Conservation (phyloP, 2,797 vertebrate genomes). For the Arctocebus calabarensis region DNA sequence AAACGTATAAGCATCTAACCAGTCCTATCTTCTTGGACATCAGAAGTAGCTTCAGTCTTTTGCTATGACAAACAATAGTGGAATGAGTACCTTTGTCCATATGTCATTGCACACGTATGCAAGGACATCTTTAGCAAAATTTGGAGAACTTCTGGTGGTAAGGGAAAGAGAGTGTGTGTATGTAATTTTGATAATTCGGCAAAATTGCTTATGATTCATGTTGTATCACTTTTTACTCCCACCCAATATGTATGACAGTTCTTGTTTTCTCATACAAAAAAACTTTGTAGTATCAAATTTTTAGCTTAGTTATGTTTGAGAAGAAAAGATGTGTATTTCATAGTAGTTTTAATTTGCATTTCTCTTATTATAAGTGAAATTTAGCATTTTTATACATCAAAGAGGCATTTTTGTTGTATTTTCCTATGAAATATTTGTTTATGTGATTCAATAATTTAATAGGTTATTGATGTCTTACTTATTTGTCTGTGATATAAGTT, state of each 20-base stretch:
- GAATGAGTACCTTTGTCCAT: neutral
- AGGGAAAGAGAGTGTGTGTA: neutral
- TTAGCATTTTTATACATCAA: too few species aligned
- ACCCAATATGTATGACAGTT: neutral
- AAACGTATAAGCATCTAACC: neutral
- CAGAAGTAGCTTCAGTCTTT: neutral
- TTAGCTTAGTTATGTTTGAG: neutral
- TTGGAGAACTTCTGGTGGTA: neutral
- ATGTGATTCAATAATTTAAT: slow-evolving; percentile 37
- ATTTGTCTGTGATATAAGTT: neutral
- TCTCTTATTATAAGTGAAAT: too few species aligned
- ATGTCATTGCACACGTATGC: neutral
- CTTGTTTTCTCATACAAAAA: neutral
- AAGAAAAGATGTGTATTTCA: neutral
- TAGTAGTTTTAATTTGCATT: slow-evolving; percentile 13
- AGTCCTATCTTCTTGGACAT: neutral
- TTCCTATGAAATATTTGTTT: too few species aligned
- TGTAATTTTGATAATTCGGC: slow-evolving; percentile 17
- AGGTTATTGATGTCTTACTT: neutral
- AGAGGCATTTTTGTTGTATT: too few species aligned
- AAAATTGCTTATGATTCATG: slow-evolving; percentile 18
- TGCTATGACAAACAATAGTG: neutral
- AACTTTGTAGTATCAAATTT: neutral
- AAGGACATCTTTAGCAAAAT: neutral
- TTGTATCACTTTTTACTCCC: neutral